These are phyloP conservation scores for Trematocara marginatum DNA, from an alignment of 2,113 vertebrate genomes.

Conservation along the genomic window DNA sequence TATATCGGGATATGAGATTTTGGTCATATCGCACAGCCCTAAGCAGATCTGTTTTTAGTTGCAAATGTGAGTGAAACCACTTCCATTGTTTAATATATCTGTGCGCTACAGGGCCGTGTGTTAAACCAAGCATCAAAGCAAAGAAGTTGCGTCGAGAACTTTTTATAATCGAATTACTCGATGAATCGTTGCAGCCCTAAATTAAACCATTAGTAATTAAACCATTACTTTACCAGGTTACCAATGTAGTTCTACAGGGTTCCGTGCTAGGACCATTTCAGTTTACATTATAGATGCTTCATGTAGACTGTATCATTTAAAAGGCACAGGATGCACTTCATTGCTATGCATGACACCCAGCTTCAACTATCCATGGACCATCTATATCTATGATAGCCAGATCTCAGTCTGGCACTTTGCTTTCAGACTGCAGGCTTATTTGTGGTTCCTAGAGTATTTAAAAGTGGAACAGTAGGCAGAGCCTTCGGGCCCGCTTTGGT, in stretches of 20 bases:
- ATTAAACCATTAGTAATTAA: neutral
- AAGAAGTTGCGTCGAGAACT: neutral
- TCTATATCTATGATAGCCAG: neutral
- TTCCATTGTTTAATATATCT: neutral
- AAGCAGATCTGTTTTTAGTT: neutral
- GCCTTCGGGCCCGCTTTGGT: neutral
- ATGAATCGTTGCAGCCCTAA: neutral
- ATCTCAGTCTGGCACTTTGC: neutral
- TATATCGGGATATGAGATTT: too few relatives aligned
- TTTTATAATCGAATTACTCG: neutral
- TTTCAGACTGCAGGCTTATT: neutral
- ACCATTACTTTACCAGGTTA: neutral
- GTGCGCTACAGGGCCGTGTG: neutral
- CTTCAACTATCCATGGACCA: neutral
- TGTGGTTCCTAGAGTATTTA: neutral
- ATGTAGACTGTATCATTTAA: neutral
- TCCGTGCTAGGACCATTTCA: neutral
- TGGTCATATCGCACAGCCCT: too few relatives aligned
- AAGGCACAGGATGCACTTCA: neutral
- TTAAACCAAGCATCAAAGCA: neutral
- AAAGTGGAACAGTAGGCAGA: neutral
- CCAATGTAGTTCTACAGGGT: neutral
- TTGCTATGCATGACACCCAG: neutral
- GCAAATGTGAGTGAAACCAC: neutral
- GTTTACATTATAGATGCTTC: neutral